Percentiles rank a stretch among this genome's conserved stretches.
These are phyloP conservation scores for Lophius americanus DNA, from an alignment of 2,797 vertebrate species.

Conservation along the genomic window DNA sequence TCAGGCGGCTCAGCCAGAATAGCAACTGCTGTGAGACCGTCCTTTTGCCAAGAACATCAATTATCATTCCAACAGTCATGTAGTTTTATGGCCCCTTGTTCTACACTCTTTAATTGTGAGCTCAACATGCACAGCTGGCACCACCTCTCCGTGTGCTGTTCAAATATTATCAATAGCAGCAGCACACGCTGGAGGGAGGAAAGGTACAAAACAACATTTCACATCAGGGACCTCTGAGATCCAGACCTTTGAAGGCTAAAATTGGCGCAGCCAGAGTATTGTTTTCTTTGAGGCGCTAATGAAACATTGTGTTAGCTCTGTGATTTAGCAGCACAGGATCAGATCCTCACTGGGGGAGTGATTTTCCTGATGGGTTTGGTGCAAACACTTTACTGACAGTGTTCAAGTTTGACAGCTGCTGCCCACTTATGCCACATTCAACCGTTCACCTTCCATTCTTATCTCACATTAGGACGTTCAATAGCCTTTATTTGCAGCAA, in stretches of 20 bases:
- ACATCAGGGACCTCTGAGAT: neutral
- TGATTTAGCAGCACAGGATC: neutral
- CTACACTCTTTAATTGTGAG: constrained; percentile 8
- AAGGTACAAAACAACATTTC: neutral
- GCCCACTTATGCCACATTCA: neutral
- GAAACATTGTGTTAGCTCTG: neutral
- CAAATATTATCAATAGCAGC: constrained; percentile 3
- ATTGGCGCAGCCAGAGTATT: neutral
- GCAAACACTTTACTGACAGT: neutral
- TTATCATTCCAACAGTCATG: constrained; percentile 22
- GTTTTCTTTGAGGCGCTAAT: neutral
- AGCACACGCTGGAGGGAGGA: neutral
- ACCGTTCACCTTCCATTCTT: neutral
- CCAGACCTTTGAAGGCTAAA: neutral
- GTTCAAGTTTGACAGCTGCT: neutral
- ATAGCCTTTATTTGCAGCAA: too few species aligned
- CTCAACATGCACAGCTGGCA: constrained; percentile 18
- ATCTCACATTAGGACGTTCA: too few species aligned
- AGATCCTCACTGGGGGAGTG: neutral
- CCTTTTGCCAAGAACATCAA: constrained; percentile 20
- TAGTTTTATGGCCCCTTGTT: constrained; percentile 22
- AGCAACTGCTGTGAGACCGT: constrained; percentile 11
- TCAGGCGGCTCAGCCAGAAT: neutral
- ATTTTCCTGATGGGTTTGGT: neutral
- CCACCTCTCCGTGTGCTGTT: neutral